Base-by-base conservation (phyloP, 2,888 invertebrate species). In the Drosophila infuscata region DNA sequence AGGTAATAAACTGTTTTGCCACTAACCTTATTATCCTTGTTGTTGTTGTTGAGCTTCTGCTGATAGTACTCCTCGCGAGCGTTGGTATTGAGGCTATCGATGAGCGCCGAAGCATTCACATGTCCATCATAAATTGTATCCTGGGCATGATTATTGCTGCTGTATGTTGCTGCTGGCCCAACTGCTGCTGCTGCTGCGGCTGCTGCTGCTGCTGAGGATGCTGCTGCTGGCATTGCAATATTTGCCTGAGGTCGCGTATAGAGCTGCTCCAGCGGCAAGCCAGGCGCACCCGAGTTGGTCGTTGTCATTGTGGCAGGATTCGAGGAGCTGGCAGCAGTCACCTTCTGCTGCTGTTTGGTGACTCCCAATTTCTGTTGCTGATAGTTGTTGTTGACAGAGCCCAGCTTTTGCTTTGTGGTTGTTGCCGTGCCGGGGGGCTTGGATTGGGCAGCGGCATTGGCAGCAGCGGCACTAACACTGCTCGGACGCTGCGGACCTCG, bases 41-140 rank as follows among this genome's bases (percentile, higher is more conserved):
- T 86, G 76, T 81, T 83, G 65, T 48, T 59, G 64, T 52, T 71
- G 64, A 88, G 84, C 66, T 92, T 91, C 76, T 92, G 92, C 68
- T 92, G 92, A 73, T 92, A 91, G 81, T 92, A 93, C 82, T 92
- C 92, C 83, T 93, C 93, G 71, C 93, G 92, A 65, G 93, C 92
- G 71, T 93, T 91, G 73, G 92, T 91, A 84, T 92, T 92, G 59
- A 93, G 85, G 79, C 92, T 93, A 82, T 93, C 93, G 81, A 93
- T 93, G 74, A 93, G 90, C 43, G 93, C 92, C 60, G 93, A 92
- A 52, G 93, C 91, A 83, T 93, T 93, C 74, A 92, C 93, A 85
- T 92, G 92, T 4, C 89, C 81, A 90, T 92, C 92, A 74, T 93
- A 93, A 72, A 93, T 86, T 64, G 91, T 90, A 72, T 87, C 87